Base-by-base conservation (phyloP, 2,888 invertebrate species). In the Drosophila formosana region DNA sequence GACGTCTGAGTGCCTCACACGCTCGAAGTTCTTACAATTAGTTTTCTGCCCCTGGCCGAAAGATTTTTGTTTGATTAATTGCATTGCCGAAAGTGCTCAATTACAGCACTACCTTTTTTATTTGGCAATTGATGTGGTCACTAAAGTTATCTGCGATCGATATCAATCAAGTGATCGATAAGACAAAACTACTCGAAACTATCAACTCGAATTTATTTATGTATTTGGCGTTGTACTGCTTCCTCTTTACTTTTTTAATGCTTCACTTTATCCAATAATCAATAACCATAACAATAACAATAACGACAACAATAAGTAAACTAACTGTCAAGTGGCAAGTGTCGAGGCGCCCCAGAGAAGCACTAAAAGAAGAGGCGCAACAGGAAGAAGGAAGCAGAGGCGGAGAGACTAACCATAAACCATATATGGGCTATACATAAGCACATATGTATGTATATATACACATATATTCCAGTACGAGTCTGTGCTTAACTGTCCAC, bases 401-500 rank as follows among this genome's bases (percentile, higher is more conserved):
- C n/a, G 28, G 28, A 39, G 46, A 32, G 3, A 53, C 37, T 46
- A 30, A 30, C 56, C 69, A 62, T 57, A 50, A 60, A 43, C 57
- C 67, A 67, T 64, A 75, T 60, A 67, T 50, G 55, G 41, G 8
- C 37, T 52, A 52, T 57, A 34, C 23, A 55, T 34, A 34, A 34
- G 34, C 32, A 28, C 28, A 28, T 18, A 34, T 4, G 9, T 32
- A 32, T 34, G 2, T 34, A 34, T 34, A 34, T 11, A 4, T 11
- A 43, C 26, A n/a, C 28, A 41, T 53, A 28, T 60, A 49, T 62
- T 45, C 37, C 28, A 34, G 9, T 13, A 37, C 45, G 55, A n/a
- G 68, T 18, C 39, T 56, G 47, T 43, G 66, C 85, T 87, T 89
- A 88, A 88, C 88, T 89, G 88, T 89, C 75, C 82, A 89, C 84